These are phyloP conservation scores for Passer montanus DNA, from an alignment of 2,113 vertebrate species.

Conservation along the genomic window DNA sequence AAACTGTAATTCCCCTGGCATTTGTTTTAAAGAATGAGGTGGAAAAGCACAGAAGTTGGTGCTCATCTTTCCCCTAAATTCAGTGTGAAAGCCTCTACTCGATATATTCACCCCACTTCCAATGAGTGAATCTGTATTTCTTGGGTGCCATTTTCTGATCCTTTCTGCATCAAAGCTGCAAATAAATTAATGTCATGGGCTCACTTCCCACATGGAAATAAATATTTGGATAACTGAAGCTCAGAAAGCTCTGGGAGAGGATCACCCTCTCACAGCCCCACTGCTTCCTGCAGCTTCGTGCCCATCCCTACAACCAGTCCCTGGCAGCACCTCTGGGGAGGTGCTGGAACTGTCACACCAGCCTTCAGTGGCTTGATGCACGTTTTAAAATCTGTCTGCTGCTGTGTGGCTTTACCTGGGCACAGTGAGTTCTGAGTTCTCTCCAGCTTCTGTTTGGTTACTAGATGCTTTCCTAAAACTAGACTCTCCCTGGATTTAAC, in stretches of 20 bases:
- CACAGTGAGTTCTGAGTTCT: neutral
- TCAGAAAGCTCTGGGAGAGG: neutral
- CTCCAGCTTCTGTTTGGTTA: neutral
- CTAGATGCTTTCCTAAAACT: neutral
- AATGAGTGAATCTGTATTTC: neutral
- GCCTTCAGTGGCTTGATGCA: neutral
- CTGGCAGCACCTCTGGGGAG: neutral
- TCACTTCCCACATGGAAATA: neutral
- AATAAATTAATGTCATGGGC: neutral
- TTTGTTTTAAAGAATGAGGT: neutral
- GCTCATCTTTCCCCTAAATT: neutral
- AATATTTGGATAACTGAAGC: neutral
- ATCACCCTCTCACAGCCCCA: neutral
- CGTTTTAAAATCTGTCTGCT: neutral
- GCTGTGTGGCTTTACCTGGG: neutral
- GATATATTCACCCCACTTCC: neutral
- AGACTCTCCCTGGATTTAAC: fast-evolving
- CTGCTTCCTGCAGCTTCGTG: neutral
- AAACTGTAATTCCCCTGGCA: neutral
- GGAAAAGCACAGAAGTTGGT: neutral
- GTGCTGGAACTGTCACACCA: neutral
- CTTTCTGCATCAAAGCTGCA: neutral
- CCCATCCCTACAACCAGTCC: neutral
- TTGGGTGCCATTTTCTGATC: neutral
- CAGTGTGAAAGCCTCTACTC: neutral